Percentiles rank a stretch among this genome's conserved stretches.
phyloP scores from a whole-genome alignment of 2,113 vertebrate genomes.

The Forbesichthys papilliferus region DNA sequence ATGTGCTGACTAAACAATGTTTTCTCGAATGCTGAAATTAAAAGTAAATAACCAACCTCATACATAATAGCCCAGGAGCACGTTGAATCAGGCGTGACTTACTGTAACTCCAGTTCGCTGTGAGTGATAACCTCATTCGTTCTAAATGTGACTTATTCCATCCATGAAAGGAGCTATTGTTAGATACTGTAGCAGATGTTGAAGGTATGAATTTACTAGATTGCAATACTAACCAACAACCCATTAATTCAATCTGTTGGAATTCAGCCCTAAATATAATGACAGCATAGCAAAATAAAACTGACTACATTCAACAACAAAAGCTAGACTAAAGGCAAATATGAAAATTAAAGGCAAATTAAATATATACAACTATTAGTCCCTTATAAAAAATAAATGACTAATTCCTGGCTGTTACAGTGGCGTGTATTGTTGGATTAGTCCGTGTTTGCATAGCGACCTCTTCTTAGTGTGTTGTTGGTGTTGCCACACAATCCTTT shows the following conservation, averaged over 20 bases:
- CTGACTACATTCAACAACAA: no score
- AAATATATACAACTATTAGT: no score
- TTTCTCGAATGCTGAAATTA: conserved; percentile 51
- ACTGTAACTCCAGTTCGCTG: conserved; percentile 49
- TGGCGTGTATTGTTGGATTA: no score
- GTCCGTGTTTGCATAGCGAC: no score
- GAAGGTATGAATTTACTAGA: conserved; percentile 7
- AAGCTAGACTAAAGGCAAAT: no score
- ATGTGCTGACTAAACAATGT: conserved; percentile 66
- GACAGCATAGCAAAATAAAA: neutral
- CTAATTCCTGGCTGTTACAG: no score
- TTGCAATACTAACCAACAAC: neutral
- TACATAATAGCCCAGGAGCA: conserved; percentile 39
- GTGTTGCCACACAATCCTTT: no score
- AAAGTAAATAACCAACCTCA: conserved; percentile 62
- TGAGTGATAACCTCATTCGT: conserved; percentile 42
- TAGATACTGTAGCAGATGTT: conserved; percentile 17
- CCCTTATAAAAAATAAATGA: no score
- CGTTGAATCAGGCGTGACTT: conserved; percentile 55
- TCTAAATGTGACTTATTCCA: conserved; percentile 41
- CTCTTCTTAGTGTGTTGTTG: no score
- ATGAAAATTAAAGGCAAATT: no score
- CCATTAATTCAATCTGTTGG: neutral
- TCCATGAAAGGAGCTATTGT: conserved; percentile 17
- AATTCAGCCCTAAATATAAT: neutral